phyloP scores from a whole-genome alignment of 2,113 vertebrate genomes.

The Junco hyemalis region DNA sequence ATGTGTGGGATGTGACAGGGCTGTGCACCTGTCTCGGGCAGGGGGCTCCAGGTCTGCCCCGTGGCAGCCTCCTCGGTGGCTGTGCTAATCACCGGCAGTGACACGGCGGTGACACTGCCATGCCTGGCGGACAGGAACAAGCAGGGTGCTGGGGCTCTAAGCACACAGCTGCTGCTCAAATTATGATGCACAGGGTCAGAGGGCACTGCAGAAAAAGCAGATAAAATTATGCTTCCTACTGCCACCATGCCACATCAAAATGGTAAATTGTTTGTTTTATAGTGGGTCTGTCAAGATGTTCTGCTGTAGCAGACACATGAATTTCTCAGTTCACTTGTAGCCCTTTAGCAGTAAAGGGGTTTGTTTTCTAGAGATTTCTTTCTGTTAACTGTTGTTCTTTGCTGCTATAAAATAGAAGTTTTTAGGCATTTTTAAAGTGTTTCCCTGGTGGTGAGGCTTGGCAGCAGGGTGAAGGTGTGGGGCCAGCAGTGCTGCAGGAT shows the following conservation, averaged over 20 bases:
- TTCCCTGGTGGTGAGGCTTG: neutral
- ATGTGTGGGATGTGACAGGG: neutral
- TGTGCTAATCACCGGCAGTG: constrained; percentile 16
- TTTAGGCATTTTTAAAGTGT: neutral
- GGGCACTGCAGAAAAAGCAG: constrained; percentile 60
- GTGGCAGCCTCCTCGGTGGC: neutral
- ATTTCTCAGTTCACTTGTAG: neutral
- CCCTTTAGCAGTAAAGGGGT: neutral
- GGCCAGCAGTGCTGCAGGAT: neutral
- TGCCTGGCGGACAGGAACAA: neutral
- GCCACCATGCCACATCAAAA: constrained; percentile 1
- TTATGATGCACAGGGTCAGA: constrained; percentile 41
- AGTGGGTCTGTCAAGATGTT: neutral
- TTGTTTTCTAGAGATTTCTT: neutral
- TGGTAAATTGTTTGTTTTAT: constrained; percentile 21
- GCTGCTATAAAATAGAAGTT: neutral
- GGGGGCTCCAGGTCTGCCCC: neutral
- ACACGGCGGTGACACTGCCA: neutral
- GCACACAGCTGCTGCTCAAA: constrained; percentile 62
- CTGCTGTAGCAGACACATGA: neutral
- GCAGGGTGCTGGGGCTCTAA: neutral
- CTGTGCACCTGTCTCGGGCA: constrained; percentile 24
- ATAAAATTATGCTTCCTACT: constrained; percentile 46
- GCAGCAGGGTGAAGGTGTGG: neutral
- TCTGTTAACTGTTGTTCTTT: neutral